Evolutionary conservation across 1,140 invertebrate genomes (phyloP).

Genomic region (Anthonomus grandis): DNA sequence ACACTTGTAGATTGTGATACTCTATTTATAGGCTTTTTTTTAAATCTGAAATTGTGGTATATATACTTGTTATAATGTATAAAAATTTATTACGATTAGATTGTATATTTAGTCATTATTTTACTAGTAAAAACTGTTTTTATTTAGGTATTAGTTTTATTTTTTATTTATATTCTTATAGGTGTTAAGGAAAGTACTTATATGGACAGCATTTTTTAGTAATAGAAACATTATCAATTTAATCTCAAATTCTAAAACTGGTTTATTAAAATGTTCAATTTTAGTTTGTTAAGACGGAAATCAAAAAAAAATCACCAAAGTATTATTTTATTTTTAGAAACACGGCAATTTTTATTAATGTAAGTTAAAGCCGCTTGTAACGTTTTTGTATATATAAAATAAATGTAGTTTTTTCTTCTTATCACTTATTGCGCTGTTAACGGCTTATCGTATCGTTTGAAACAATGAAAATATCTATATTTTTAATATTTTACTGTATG

Average conservation of each 20-base stretch:
- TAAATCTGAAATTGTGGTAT: slow-evolving; percentile 19
- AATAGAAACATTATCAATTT: too few relatives aligned
- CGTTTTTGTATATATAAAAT: background rate
- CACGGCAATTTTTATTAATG: background rate
- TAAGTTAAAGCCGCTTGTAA: background rate
- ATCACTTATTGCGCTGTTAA: too few relatives aligned
- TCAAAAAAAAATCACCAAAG: background rate
- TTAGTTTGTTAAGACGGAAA: background rate
- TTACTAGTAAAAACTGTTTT: background rate
- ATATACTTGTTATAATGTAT: slow-evolving; percentile 22
- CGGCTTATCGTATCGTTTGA: background rate
- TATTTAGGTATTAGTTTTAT: background rate
- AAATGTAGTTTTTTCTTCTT: background rate
- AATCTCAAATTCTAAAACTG: too few relatives aligned
- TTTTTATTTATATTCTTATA: too few relatives aligned
- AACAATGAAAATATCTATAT: background rate
- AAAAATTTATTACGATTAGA: slow-evolving; percentile 21
- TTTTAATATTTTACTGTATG: too few relatives aligned
- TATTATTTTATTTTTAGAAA: background rate
- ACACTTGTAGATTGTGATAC: slow-evolving; percentile 30
- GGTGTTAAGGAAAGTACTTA: too few relatives aligned
- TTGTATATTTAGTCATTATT: background rate
- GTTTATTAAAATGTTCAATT: too few relatives aligned
- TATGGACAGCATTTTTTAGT: too few relatives aligned
- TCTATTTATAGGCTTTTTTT: slow-evolving; percentile 26